Evolutionary conservation across 2,888 invertebrate genomes (phyloP), one percentile per base, ranked within the genome.

Genomic region (Serripes groenlandicus): DNA sequence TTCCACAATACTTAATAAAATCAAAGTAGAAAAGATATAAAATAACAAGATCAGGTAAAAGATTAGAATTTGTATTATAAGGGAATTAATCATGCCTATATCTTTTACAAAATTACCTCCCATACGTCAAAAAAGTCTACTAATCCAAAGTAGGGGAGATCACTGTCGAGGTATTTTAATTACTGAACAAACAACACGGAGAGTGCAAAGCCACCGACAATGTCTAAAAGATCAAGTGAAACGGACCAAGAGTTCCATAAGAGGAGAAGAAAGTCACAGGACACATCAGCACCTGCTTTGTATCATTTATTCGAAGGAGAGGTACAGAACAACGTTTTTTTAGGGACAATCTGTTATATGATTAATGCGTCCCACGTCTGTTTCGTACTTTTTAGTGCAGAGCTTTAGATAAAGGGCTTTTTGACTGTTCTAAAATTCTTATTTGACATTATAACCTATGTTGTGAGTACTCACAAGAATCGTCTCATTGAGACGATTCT

Each of bases 241-340:
- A 9, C 9, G 3, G 62, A 49, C 1, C 26, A 30, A 1, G 62
- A 42, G 11, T 26, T 32, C 11, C 28, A 11, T 5, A 34, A 30
- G 26, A 74, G 49, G n/a, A 28, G 49, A 21, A 60, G 42, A 28
- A 54, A 49, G 28, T 62, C 60, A 15, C 15, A 62, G 9, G 80
- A 80, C 5, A 66, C 64, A 32, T 80, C 79, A 26, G n/a, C 72
- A 5, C 90, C 90, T 18, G 30, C 66, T 32, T 64, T 90, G 23
- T 85, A 85, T 75, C 64, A 70, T 0, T 74, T 89, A 49, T 90
- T 89, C 77, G 76, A 42, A 15, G 42, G 42, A 42, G 42, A 42
- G 42, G 42, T 42, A 15, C 42, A 60, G 7, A 54, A 54, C n/a
- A 15, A 54, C n/a, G 54, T n/a, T 9, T 9, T 15, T 54, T n/a